A percentile compares a stretch with the other conserved stretches of the same genome.
Evolutionary conservation across 2,797 vertebrate species (phyloP).

Genomic region (Gila robusta): DNA sequence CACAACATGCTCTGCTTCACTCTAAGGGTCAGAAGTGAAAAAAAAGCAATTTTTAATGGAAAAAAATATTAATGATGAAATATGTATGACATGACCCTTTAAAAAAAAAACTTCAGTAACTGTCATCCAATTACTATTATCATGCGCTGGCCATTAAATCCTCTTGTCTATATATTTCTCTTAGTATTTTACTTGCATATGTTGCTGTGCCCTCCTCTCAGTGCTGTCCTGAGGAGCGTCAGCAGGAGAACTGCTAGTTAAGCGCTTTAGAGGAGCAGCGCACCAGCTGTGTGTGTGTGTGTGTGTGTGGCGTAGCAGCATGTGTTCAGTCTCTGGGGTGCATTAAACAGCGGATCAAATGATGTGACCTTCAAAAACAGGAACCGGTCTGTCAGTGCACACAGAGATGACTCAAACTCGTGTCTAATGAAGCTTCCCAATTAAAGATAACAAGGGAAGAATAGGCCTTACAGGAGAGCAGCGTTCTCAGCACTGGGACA

Average conservation of each 20-base stretch:
- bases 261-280: conserved; percentile 27
- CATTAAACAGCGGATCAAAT: conserved; percentile 49
- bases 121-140: neutral
- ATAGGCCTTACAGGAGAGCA: conserved; percentile 5
- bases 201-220: conserved; percentile 23
- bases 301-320: neutral
- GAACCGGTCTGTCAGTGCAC: conserved; percentile 45
- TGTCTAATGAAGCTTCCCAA: conserved; percentile 49
- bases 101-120: neutral
- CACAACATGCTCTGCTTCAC: neutral
- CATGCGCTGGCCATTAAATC: neutral
- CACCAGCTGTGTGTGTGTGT: conserved; percentile 38
- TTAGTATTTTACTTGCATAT: neutral
- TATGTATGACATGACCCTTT: neutral
- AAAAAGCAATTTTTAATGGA: neutral
- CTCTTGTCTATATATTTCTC: neutral
- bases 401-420: conserved; percentile 24
- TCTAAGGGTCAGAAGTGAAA: neutral
- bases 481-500: neutral
- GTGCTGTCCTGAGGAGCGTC: conserved; percentile 27
- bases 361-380: conserved; percentile 55
- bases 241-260: conserved; percentile 34
- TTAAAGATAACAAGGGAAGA: conserved; percentile 43
- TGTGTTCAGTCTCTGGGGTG: conserved; percentile 37
- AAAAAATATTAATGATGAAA: neutral